These are phyloP conservation scores for Oxytorus armatus DNA, from an alignment of 2,888 invertebrate species.

Conservation along the genomic window DNA sequence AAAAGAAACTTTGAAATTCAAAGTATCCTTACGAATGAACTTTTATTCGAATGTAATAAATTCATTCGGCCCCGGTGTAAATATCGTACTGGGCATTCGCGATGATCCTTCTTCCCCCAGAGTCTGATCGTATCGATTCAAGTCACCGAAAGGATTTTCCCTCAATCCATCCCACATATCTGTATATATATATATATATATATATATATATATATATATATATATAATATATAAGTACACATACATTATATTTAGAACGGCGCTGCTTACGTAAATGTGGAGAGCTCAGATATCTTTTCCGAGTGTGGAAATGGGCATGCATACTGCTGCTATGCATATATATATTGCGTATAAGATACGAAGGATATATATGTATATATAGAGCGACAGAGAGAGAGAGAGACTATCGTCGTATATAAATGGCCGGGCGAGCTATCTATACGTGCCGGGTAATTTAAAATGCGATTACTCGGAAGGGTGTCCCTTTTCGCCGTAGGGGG, in stretches of 20 bases:
- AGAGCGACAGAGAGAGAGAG: not conserved
- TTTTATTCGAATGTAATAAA: conserved; percentile 18
- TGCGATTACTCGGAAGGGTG: conserved; percentile 80
- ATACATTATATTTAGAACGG: conserved; percentile 64
- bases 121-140: conserved; percentile 62
- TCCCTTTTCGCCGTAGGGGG: conserved; percentile 72
- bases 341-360: conserved; percentile 30
- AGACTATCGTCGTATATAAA: conserved; percentile 46
- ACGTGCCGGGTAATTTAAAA: conserved; percentile 79
- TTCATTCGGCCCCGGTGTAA: conserved; percentile 7
- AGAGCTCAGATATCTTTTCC: conserved; percentile 59
- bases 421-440: conserved; percentile 63
- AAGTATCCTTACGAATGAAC: not conserved
- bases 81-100: conserved; percentile 27
- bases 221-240: conserved; percentile 39
- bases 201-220: conserved; percentile 19
- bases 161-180: conserved; percentile 42
- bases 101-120: conserved; percentile 5
- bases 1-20: not conserved
- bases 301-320: conserved; percentile 49
- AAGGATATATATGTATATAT: conserved; percentile 31
- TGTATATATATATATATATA: conserved; percentile 8
- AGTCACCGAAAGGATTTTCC: conserved; percentile 57
- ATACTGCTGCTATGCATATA: conserved; percentile 19
- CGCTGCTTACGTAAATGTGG: conserved; percentile 67